Evolutionary conservation across 2,113 vertebrate genomes (phyloP).

Genomic region (Carassius carassius): DNA sequence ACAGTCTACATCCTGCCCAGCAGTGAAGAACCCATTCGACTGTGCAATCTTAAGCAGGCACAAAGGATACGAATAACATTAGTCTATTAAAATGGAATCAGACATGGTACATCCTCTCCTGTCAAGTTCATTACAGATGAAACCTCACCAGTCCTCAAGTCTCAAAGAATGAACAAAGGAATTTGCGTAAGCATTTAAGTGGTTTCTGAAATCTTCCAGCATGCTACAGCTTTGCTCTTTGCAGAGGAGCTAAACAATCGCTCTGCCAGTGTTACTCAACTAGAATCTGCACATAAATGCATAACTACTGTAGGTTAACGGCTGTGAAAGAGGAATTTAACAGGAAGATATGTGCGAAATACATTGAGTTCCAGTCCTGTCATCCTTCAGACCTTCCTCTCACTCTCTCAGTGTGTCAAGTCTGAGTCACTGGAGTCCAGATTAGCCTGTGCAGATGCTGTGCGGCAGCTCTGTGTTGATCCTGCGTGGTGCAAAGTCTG

Average conservation of each 20-base stretch:
- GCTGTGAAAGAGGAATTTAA: constrained; percentile 54
- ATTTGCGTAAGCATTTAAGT: constrained; percentile 59
- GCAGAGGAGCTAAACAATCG: constrained; percentile 52
- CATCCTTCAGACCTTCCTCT: neutral
- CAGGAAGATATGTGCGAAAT: constrained; percentile 49
- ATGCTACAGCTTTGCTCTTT: constrained; percentile 49
- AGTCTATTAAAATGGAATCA: constrained; percentile 38
- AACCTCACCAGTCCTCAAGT: constrained; percentile 43
- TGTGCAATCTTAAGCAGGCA: constrained; percentile 35
- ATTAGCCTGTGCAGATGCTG: constrained; percentile 81
- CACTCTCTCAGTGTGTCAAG: constrained; percentile 82
- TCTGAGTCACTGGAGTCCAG: constrained; percentile 96
- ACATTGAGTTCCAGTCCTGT: constrained; percentile 61
- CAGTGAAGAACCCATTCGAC: constrained; percentile 23
- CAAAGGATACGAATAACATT: constrained; percentile 22
- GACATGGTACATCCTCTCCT: constrained; percentile 15
- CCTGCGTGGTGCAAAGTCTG: constrained; percentile 82
- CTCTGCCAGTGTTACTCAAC: constrained; percentile 50
- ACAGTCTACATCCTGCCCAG: constrained; percentile 31
- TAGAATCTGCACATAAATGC: constrained; percentile 50
- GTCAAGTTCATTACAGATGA: constrained; percentile 59
- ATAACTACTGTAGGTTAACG: constrained; percentile 62
- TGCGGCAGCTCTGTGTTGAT: constrained; percentile 70
- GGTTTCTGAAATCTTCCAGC: constrained; percentile 41
- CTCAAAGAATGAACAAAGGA: constrained; percentile 55